Evolutionary conservation across 2,888 invertebrate species (phyloP), one percentile per base, ranked within the genome.

Genomic region (Athalia rosae): DNA sequence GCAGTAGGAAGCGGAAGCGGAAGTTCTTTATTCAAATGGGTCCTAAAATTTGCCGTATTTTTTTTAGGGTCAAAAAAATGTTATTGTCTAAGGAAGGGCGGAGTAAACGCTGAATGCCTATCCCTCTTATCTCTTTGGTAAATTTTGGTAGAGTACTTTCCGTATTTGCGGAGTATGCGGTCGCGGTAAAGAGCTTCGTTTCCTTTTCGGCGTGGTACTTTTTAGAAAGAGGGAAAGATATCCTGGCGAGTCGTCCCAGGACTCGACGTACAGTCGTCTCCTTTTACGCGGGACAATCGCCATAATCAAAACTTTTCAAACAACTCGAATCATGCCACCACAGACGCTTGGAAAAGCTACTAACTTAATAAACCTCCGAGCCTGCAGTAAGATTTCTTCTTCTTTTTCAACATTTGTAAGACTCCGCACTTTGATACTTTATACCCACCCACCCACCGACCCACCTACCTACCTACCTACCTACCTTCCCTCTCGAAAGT

Each of bases 281-380:
- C 53, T 74, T 74, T 61, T 61, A 74, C 61, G 15, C 50, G 15
- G 48, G 61, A 62, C 28, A 62, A 74, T 74, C 74, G 50, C 28
- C 74, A 62, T 62, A 62, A 74, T 74, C 74, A 45, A 74, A 74
- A 74, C 74, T 74, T 74, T 62, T 15, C 74, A 74, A 74, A 62
- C 61, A 61, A 74, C 61, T 74, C 61, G 74, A 74, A 74, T 74
- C 74, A 62, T 74, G 74, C 15, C 61, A 74, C 74, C 74, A 50
- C 74, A 62, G 61, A 74, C 74, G 74, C 74, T 67, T 67, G 50
- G 48, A 56, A 41, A 41, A 61, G 61, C 61, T 41, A 48, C 62
- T 62, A 74, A 74, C 74, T 74, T 74, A 62, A 74, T 74, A 74
- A 74, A 74, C 71, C 56, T 9, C 50, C 56, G 50, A 59, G 28